These are phyloP conservation scores for Zootermopsis nevadensis DNA, from an alignment of 2,888 invertebrate species.

Conservation along the genomic window DNA sequence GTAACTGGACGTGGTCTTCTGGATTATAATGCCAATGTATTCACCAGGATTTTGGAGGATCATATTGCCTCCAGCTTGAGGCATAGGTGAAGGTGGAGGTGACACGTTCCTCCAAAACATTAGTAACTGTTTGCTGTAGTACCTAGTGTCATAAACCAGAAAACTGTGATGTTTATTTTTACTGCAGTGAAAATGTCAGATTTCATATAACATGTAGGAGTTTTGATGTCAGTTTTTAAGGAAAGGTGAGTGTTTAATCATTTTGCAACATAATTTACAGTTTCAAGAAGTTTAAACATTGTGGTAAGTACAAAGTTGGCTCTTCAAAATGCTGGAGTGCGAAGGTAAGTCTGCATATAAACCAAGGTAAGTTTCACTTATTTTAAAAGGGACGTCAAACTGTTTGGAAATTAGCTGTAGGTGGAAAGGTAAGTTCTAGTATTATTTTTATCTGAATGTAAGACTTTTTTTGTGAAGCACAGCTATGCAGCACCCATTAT, in stretches of 20 bases:
- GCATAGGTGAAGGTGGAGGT: too few relatives aligned
- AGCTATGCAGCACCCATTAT: constrained; percentile 22
- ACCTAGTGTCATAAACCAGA: too few relatives aligned
- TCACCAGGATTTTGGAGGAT: too few relatives aligned
- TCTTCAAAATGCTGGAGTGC: not conserved
- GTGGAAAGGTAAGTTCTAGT: constrained; percentile 20
- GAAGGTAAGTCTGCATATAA: constrained; percentile 16
- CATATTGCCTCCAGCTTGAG: too few relatives aligned
- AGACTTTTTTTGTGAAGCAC: constrained; percentile 11
- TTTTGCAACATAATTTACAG: not conserved
- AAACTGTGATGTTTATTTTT: too few relatives aligned
- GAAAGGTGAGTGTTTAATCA: constrained; percentile 20
- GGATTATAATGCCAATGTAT: too few relatives aligned
- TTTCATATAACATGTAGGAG: too few relatives aligned
- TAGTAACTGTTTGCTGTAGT: too few relatives aligned
- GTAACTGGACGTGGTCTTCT: too few relatives aligned
- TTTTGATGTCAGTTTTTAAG: not conserved
- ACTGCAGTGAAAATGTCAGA: too few relatives aligned
- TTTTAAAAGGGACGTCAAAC: not conserved
- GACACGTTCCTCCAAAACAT: too few relatives aligned
- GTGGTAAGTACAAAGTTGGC: constrained; percentile 22
- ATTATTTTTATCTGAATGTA: not conserved
- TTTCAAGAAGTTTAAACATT: not conserved
- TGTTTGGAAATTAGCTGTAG: not conserved
- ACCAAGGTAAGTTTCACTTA: not conserved